These are phyloP conservation scores for Acridotheres tristis DNA, from an alignment of 2,797 vertebrate species.

Conservation along the genomic window DNA sequence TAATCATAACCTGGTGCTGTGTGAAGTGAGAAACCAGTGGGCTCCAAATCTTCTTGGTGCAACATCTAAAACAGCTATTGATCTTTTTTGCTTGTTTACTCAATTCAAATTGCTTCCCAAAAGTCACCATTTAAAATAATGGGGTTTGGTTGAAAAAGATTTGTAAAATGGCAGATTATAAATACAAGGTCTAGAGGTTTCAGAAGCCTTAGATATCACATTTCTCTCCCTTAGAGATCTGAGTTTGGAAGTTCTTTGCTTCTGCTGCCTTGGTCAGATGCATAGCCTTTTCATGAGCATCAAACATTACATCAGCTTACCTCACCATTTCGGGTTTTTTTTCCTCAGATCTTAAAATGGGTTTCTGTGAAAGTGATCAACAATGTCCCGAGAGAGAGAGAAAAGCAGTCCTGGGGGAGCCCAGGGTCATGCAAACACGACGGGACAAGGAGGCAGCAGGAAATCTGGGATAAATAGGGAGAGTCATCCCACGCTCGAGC, in stretches of 20 bases:
- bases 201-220: background rate
- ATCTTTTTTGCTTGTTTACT: background rate
- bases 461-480: background rate
- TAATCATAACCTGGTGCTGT: background rate
- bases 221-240: background rate
- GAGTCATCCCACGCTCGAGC: background rate
- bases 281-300: background rate
- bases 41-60: background rate
- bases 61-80: background rate
- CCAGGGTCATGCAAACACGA: background rate
- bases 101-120: background rate
- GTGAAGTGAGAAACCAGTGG: background rate
- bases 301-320: background rate
- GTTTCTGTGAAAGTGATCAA: background rate
- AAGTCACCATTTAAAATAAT: background rate
- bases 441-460: background rate
- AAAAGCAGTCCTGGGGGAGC: background rate
- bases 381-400: background rate
- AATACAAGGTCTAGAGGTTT: background rate
- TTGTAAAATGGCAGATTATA: background rate
- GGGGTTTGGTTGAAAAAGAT: background rate
- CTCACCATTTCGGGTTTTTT: background rate
- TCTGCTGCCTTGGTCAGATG: background rate
- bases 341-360: background rate
- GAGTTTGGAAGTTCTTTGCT: background rate